These are phyloP conservation scores for Lordiphosa collinella DNA, from an alignment of 1,140 invertebrate species.

Conservation along the genomic window DNA sequence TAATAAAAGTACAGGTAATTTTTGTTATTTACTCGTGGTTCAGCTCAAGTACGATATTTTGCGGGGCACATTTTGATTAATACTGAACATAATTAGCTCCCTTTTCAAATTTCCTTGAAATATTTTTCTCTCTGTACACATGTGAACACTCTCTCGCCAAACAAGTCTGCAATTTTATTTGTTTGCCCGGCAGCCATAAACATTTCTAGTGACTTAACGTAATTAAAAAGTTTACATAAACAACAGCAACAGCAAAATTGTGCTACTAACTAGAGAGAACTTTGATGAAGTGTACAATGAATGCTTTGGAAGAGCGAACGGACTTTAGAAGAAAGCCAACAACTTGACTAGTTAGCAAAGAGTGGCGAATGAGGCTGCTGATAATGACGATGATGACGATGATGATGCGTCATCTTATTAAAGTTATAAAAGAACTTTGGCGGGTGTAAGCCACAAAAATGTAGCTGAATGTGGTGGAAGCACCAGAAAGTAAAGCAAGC, in stretches of 20 bases:
- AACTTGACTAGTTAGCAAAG: slow-evolving; percentile 1
- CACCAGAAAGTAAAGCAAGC: too few species aligned
- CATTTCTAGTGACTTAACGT: slow-evolving; percentile 46
- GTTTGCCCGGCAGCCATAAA: slow-evolving; percentile 36
- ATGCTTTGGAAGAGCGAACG: not conserved
- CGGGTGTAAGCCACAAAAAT: not conserved
- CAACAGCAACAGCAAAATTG: slow-evolving; percentile 17
- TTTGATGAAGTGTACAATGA: slow-evolving; percentile 13
- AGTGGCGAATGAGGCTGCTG: not conserved
- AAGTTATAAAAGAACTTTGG: not conserved
- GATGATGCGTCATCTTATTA: slow-evolving; percentile 6
- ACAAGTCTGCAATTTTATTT: slow-evolving; percentile 23
- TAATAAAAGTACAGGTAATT: too few species aligned
- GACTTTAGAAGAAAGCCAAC: not conserved
- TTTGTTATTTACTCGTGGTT: too few species aligned
- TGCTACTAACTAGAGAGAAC: slow-evolving; percentile 4
- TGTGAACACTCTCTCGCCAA: not conserved
- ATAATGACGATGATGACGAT: not conserved
- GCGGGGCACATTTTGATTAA: too few species aligned
- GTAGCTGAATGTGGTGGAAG: not conserved
- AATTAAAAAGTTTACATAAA: slow-evolving; percentile 55
- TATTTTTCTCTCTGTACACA: slow-evolving; percentile 3
- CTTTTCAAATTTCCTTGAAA: too few species aligned
- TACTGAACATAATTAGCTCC: too few species aligned
- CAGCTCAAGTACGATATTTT: too few species aligned